Evolutionary conservation across 2,113 vertebrate species (phyloP).

Genomic region (Malurus melanocephalus): DNA sequence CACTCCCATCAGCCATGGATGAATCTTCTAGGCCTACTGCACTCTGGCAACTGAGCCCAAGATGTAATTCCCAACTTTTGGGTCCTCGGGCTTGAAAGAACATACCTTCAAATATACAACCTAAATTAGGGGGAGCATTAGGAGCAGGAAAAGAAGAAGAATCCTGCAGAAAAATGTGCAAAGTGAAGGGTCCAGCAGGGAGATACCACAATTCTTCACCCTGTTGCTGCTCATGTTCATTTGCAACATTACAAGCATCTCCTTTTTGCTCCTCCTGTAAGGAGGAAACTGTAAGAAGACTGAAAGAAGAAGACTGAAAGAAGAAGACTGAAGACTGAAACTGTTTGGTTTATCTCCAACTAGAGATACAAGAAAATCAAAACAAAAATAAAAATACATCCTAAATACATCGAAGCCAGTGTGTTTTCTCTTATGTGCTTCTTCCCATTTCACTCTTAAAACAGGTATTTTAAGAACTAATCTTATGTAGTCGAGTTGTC

Average conservation of each 20-base stretch:
- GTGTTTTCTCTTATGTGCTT: rapidly evolving
- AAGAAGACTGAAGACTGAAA: neutral
- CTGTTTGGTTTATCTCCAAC: neutral
- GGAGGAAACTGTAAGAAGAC: neutral
- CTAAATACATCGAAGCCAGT: neutral
- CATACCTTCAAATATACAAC: neutral
- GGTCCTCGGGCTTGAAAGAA: neutral
- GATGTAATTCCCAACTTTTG: neutral
- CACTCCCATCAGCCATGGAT: rapidly evolving
- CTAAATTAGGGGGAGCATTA: neutral
- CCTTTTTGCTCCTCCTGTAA: neutral
- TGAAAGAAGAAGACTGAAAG: neutral
- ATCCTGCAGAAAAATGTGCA: neutral
- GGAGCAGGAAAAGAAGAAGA: neutral
- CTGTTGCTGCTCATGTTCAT: rapidly evolving
- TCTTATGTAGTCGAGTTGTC: neutral
- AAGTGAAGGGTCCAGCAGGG: neutral
- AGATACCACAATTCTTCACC: neutral
- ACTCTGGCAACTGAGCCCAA: neutral
- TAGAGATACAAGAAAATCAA: neutral
- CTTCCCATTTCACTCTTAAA: neutral
- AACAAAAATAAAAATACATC: neutral
- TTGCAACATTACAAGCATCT: neutral
- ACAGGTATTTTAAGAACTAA: neutral
- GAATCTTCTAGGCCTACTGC: neutral